Base-by-base conservation (phyloP, 2,888 invertebrate genomes). In the Lycocerus yunnanus region DNA sequence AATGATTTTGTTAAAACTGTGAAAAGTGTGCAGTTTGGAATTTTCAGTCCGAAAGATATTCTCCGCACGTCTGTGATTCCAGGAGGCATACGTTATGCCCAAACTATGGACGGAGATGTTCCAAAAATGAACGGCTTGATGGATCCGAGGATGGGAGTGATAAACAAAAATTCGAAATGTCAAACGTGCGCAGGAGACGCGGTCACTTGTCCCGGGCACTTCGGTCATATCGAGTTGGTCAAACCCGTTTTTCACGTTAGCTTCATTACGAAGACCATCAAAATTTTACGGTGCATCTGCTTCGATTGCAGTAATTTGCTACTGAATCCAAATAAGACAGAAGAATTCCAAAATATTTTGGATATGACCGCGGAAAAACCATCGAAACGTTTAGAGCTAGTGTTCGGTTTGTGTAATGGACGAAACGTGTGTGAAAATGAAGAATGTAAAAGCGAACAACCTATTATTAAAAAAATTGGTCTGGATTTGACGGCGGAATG, bases 181-280 rank as follows among this genome's bases (percentile, higher is more conserved):
- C 97, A 97, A 86, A 98, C 98, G 0, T 98, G 98, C 86, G 97
- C 98, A 77, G 96, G 99, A 65, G 98, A 97, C 84, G 97, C 98
- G 95, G 96, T 97, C 0, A 98, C 99, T 87, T 99, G 99, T 86
- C 98, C 99, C 2, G 99, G 99, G 1, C 99, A 99, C 88, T 99
- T 99, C 89, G 99, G 98, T 4, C 99, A 99, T 86, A 95, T 99
- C 83, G 98, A 99, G 87, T 89, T 99, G 79, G 95, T 98, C 0
- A 99, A 99, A 87, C 99, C 99, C 16, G 99, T 99, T 0, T 99
- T 97, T 88, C 99, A 99, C 86, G 95, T 98, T 85, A 99, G 98
- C 43, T 99, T 99, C 84, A 91, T 99, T 68, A 97, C 97, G 43
- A 99, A 99, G 89, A 96, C 96, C 0, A 96, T 99, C 79, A 99